These are phyloP conservation scores for Sebastolobus altivelis DNA, from an alignment of 2,797 vertebrate genomes.

Conservation along the genomic window DNA sequence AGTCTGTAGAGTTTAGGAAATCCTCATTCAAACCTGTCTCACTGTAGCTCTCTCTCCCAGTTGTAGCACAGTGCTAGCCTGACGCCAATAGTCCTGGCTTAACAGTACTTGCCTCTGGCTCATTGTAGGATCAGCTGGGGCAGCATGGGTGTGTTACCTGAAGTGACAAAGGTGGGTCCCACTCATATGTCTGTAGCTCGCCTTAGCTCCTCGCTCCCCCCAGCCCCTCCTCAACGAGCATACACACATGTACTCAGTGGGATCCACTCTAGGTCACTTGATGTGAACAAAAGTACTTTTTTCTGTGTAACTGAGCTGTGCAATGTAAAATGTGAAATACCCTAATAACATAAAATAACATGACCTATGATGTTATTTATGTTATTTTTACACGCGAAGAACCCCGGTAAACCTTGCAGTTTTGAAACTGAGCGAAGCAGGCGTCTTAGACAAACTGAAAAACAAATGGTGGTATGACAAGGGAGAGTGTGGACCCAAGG, in stretches of 20 bases:
- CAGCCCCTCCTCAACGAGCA: constrained; percentile 83
- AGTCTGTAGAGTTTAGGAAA: constrained; percentile 6
- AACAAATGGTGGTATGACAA: constrained; percentile 99
- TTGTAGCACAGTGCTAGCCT: constrained; percentile 40
- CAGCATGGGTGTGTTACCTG: constrained; percentile 97
- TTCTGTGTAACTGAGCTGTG: constrained; percentile 83
- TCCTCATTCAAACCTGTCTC: neutral
- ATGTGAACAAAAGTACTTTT: constrained; percentile 75
- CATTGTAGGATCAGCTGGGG: constrained; percentile 85
- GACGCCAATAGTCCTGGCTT: constrained; percentile 92
- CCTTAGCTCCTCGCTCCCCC: constrained; percentile 85
- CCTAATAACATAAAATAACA: constrained; percentile 99
- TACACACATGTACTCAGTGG: constrained; percentile 94
- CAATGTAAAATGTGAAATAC: constrained; percentile 86
- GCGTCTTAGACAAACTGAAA: constrained; percentile 99
- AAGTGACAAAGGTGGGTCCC: constrained; percentile 97
- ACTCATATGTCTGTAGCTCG: constrained; percentile 96
- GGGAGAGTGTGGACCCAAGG: constrained; percentile 99
- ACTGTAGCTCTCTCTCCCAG: constrained; percentile 32
- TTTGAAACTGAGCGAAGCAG: constrained; percentile 99
- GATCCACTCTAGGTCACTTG: constrained; percentile 95
- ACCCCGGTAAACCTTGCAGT: constrained; percentile 99
- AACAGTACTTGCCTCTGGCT: constrained; percentile 91
- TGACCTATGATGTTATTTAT: constrained; percentile 99
- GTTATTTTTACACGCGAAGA: constrained; percentile 99